Conservation (phyloP, 2,797 vertebrate genomes). For the Nasua narica region DNA sequence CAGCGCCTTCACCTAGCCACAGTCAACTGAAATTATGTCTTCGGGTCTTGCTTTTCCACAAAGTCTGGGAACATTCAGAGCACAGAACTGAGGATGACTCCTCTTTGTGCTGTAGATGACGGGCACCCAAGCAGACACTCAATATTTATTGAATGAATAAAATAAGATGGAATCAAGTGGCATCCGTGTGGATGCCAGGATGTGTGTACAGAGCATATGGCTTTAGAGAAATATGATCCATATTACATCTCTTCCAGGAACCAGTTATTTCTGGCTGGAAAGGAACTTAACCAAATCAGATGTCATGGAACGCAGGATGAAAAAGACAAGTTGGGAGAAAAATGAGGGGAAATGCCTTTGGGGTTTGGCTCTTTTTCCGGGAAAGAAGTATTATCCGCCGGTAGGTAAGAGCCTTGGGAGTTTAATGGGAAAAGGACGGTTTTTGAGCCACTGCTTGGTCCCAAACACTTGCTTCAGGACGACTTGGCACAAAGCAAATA, state of each 20-base stretch:
- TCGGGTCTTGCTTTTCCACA: neutral
- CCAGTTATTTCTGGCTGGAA: neutral
- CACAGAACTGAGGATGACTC: neutral
- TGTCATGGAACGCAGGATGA: neutral
- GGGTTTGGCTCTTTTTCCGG: neutral
- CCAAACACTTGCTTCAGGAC: neutral
- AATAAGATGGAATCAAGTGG: conserved; percentile 17
- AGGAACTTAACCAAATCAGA: conserved; percentile 23
- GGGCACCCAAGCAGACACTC: conserved; percentile 2
- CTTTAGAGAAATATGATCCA: conserved; percentile 3
- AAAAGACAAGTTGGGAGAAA: conserved; percentile 4
- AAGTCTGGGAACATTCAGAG: neutral
- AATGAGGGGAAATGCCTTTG: neutral
- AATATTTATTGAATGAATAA: conserved; percentile 47
- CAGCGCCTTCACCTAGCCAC: neutral
- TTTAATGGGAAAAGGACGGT: neutral
- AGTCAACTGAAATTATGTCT: neutral
- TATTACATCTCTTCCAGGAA: neutral
- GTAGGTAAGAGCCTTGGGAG: neutral
- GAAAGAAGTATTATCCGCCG: neutral
- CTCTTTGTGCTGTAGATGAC: neutral
- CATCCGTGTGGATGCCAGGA: neutral
- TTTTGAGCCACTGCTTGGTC: neutral
- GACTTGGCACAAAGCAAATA: neutral
- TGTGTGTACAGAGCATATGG: conserved; percentile 22